Evolutionary conservation across 2,797 vertebrate genomes (phyloP).

Genomic region (Coregonus ussuriensis): DNA sequence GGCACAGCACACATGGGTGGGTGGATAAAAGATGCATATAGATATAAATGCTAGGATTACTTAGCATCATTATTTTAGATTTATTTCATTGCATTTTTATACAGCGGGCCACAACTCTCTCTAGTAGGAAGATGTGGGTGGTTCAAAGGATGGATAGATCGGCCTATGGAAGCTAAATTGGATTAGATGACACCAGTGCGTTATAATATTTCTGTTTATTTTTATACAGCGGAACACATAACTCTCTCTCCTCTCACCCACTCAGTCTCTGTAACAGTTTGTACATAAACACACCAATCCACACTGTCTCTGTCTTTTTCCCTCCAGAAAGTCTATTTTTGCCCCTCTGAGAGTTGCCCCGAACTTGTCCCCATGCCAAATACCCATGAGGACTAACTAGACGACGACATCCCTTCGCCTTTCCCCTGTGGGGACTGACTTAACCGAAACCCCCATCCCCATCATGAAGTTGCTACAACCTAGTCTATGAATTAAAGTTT

Average conservation of each 20-base stretch:
- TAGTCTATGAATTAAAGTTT: too few species aligned
- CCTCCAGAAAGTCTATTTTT: constrained; percentile 20
- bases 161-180: neutral
- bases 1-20: neutral
- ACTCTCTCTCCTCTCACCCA: constrained; percentile 1
- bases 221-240: neutral
- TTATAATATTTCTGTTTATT: neutral
- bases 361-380: constrained; percentile 29
- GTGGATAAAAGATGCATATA: neutral
- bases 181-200: neutral
- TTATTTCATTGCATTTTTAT: neutral
- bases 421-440: constrained; percentile 24
- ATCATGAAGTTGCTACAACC: too few species aligned
- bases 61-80: neutral
- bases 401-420: constrained; percentile 1
- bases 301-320: neutral
- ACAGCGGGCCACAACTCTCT: neutral
- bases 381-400: constrained; percentile 21
- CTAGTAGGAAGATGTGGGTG: neutral
- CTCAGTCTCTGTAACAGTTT: neutral
- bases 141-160: neutral
- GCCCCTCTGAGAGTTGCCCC: constrained; percentile 11
- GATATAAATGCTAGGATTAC: neutral
- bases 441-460: neutral
- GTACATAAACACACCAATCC: too few species aligned